phyloP scores from a whole-genome alignment of 2,797 vertebrate genomes.

The Sparidentex hasta region DNA sequence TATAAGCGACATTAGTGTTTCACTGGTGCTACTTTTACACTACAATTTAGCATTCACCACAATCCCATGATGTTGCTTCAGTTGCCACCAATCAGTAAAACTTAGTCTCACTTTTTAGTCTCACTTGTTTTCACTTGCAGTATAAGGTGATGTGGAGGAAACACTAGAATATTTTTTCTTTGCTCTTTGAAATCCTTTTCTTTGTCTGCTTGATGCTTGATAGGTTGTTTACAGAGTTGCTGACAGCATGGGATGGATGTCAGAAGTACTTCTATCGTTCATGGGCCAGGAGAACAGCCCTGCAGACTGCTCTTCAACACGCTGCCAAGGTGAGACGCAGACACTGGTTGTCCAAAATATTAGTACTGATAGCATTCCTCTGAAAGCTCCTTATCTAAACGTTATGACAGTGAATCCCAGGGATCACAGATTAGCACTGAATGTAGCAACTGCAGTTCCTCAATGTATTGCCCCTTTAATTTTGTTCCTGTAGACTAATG shows the following conservation, averaged over 20 bases:
- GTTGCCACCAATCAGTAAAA: not conserved
- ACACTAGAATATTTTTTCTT: not conserved
- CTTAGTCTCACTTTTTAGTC: not conserved
- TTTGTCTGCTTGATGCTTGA: not conserved
- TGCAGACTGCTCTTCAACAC: conserved; percentile 86
- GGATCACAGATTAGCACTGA: not conserved
- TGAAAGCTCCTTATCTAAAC: not conserved
- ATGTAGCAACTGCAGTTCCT: not conserved
- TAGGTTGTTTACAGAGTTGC: conserved; percentile 91
- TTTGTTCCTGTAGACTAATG: not conserved
- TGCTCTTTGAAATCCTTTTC: not conserved
- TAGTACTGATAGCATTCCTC: not conserved
- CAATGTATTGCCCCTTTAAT: not conserved
- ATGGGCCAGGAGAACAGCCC: conserved; percentile 89
- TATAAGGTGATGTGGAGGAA: not conserved
- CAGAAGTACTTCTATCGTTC: conserved; percentile 97
- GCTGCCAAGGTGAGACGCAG: conserved; percentile 89
- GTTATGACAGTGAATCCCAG: not conserved
- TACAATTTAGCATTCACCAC: not conserved
- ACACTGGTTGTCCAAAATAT: not conserved
- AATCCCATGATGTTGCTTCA: not conserved
- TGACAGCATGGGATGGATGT: conserved; percentile 92
- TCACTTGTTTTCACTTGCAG: not conserved
- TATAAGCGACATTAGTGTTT: not conserved
- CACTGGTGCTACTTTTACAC: not conserved